A percentile compares a stretch with the other conserved stretches of the same genome.
phyloP scores from a whole-genome alignment of 2,888 invertebrate genomes.

The Marasmarcha lunaedactyla region DNA sequence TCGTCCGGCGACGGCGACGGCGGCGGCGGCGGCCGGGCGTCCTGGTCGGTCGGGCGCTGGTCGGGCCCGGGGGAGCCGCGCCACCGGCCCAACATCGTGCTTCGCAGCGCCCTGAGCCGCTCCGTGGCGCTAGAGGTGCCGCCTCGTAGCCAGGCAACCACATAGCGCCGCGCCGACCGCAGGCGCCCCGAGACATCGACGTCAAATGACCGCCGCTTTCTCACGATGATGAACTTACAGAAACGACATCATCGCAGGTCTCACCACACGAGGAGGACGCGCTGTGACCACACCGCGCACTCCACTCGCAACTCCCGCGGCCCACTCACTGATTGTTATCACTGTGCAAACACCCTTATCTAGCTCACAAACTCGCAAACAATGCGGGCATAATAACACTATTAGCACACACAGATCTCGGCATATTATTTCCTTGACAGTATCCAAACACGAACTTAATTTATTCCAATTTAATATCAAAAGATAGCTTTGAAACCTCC shows the following conservation, averaged over 20 bases:
- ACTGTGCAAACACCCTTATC: conserved; percentile 50
- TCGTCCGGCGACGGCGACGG: conserved; percentile 25
- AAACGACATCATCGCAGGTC: conserved; percentile 23
- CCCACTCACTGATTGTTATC: conserved; percentile 39
- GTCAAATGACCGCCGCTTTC: not conserved
- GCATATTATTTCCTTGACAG: too few relatives aligned
- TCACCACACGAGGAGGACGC: not conserved
- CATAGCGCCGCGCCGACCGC: conserved; percentile 54
- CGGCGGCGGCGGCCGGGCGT: conserved; percentile 23
- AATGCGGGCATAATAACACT: conserved; percentile 28
- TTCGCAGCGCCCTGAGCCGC: conserved; percentile 62
- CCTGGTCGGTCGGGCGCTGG: conserved; percentile 35
- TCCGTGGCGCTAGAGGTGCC: conserved; percentile 64
- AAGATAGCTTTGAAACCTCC: too few relatives aligned
- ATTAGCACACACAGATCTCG: conserved; percentile 8
- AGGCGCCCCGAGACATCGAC: conserved; percentile 24
- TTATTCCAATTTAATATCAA: too few relatives aligned
- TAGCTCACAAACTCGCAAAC: conserved; percentile 30
- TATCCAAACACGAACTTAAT: too few relatives aligned
- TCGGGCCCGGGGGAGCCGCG: conserved; percentile 26
- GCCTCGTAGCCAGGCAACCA: conserved; percentile 52
- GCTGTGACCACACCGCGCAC: not conserved
- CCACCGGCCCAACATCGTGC: conserved; percentile 60
- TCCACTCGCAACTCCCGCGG: conserved; percentile 28
- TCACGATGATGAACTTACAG: conserved; percentile 6